These are phyloP conservation scores for Amphiprion clarkii DNA, from an alignment of 2,797 vertebrate genomes.

Conservation along the genomic window DNA sequence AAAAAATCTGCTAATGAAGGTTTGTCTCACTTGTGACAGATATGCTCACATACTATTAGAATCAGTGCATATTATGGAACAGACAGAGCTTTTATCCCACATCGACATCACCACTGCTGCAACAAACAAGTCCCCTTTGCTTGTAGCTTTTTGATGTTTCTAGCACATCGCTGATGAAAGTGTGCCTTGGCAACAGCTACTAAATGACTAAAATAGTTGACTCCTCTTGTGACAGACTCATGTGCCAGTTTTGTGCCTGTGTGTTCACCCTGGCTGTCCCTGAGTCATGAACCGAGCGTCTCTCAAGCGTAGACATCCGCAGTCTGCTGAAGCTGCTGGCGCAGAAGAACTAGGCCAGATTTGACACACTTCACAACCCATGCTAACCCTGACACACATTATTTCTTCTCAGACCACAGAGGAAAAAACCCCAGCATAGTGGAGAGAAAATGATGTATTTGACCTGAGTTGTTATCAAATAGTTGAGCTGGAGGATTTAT, in stretches of 20 bases:
- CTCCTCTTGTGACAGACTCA: slow-evolving; percentile 13
- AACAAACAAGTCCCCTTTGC: not conserved
- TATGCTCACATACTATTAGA: not conserved
- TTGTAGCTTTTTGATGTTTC: slow-evolving; percentile 34
- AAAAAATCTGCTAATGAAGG: not conserved
- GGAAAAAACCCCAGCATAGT: slow-evolving; percentile 29
- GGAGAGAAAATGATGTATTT: slow-evolving; percentile 23
- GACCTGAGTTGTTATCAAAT: slow-evolving; percentile 15
- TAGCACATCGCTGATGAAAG: slow-evolving; percentile 34
- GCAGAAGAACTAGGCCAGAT: slow-evolving; percentile 86
- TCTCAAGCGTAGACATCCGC: slow-evolving; percentile 72
- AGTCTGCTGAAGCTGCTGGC: slow-evolving; percentile 79
- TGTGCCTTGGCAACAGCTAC: slow-evolving; percentile 34
- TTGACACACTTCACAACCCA: slow-evolving; percentile 84
- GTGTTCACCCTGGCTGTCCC: slow-evolving; percentile 47
- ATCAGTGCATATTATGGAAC: slow-evolving; percentile 1
- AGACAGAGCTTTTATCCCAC: slow-evolving; percentile 11
- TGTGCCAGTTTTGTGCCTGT: slow-evolving; percentile 28
- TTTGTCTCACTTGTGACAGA: not conserved
- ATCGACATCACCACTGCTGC: not conserved
- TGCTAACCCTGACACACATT: slow-evolving; percentile 72
- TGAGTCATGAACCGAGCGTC: slow-evolving; percentile 77
- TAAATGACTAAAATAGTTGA: slow-evolving; percentile 41
- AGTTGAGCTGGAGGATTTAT: slow-evolving; percentile 29
- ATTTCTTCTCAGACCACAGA: slow-evolving; percentile 51